Base-by-base conservation (phyloP, 2,797 vertebrate genomes). In the Sphenopsis melanotis region DNA sequence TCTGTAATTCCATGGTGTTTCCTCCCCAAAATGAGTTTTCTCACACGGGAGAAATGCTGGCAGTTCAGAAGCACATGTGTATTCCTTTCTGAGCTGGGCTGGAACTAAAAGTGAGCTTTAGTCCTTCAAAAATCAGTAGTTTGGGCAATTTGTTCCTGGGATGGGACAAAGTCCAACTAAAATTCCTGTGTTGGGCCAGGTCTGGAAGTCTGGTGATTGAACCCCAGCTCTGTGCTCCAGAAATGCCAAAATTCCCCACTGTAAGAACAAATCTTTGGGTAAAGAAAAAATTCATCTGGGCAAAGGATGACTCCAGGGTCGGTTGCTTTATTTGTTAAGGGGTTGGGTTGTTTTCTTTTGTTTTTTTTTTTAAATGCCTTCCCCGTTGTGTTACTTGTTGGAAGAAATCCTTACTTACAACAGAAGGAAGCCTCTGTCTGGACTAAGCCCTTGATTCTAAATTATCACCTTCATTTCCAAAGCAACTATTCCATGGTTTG, bases 381-480 rank as follows among this genome's bases (percentile, higher is more conserved):
- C 49, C 20, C 11, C 0, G 0, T 14, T 57, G 18, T 0, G 2
- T 11, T 34, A 16, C 30, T 47, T 26, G 5, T 32, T 69, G 52
- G 37, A 10, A 74, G n/a, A 76, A 84, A 46, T 7, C 34, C 34
- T 65, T 23, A 4, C 11, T 56, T 17, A 21, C 1, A 60, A 53
- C 5, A 29, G 16, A 77, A 56, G 4, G 24, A 92, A 87, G 26
- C 2, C 11, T 59, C 42, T 32, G 15, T 7, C 23, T 36, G 65
- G 46, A 74, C 41, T 21, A 57, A 85, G 34, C 15, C 49, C 46
- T 60, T 57, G 18, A 12, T 42, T 65, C 30, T 70, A 34, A 86
- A 60, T 50, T 0, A 68, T 8, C 57, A 29, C 27, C 11, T 21
- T 50, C 5, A 64, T 46, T 87, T 83, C n/a, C 3, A 12, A 79